Evolutionary conservation across 2,888 invertebrate species (phyloP).

Genomic region (Leucophenga montana): DNA sequence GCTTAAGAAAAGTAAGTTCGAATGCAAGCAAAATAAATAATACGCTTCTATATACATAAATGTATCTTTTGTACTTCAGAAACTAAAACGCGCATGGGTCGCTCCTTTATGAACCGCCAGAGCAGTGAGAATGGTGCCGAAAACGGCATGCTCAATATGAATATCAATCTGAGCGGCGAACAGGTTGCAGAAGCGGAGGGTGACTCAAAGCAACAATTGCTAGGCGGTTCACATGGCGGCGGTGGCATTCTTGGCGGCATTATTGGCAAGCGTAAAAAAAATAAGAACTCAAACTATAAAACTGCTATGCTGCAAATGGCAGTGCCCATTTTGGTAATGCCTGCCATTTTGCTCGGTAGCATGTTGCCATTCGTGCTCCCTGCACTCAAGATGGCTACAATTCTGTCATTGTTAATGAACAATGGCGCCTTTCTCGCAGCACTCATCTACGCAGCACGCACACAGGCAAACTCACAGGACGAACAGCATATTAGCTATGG

Average conservation of each 20-base stretch:
- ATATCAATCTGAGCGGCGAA: slow-evolving; percentile 39
- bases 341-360: slow-evolving; percentile 79
- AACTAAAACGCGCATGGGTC: slow-evolving; percentile 49
- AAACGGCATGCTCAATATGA: slow-evolving; percentile 50
- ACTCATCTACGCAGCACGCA: slow-evolving; percentile 70
- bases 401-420: slow-evolving; percentile 78
- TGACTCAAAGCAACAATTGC: slow-evolving; percentile 55
- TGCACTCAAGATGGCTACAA: slow-evolving; percentile 79
- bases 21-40: no score
- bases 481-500: slow-evolving; percentile 67
- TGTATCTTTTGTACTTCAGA: slow-evolving; percentile 34
- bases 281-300: slow-evolving; percentile 59
- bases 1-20: slow-evolving; percentile 70
- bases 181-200: slow-evolving; percentile 55
- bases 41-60: not conserved
- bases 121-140: slow-evolving; percentile 47
- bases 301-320: slow-evolving; percentile 70
- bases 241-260: slow-evolving; percentile 24
- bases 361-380: slow-evolving; percentile 81
- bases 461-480: slow-evolving; percentile 64
- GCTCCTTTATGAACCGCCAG: slow-evolving; percentile 53
- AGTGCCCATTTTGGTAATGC: slow-evolving; percentile 77
- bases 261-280: slow-evolving; percentile 53
- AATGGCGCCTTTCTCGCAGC: slow-evolving; percentile 80
- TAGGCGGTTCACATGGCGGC: slow-evolving; percentile 27